These are phyloP conservation scores for Dichetophora obliterata DNA, from an alignment of 2,888 invertebrate genomes.

Conservation along the genomic window DNA sequence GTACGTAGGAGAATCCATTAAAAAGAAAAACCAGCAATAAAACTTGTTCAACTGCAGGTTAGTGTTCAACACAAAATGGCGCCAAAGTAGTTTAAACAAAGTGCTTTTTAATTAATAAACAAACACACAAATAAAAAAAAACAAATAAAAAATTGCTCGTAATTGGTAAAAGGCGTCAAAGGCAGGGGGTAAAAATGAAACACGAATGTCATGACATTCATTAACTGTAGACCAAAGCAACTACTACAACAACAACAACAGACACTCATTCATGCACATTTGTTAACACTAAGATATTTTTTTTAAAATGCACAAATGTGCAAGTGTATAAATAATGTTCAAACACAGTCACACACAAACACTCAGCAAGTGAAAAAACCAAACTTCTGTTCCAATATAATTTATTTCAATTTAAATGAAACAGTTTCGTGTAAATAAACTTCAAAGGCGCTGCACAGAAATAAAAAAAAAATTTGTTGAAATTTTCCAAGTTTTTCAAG, in stretches of 20 bases:
- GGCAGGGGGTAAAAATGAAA: too few relatives aligned
- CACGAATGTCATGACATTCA: too few relatives aligned
- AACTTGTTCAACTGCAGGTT: not conserved
- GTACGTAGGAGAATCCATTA: not conserved
- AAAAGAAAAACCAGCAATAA: not conserved
- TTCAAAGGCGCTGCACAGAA: not conserved
- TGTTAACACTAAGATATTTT: not conserved
- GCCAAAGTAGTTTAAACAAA: not conserved
- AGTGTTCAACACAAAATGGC: not conserved
- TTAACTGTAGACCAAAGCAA: too few relatives aligned
- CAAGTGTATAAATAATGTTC: not conserved
- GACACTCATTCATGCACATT: too few relatives aligned
- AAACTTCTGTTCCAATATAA: slow-evolving; percentile 21
- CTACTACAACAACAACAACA: too few relatives aligned
- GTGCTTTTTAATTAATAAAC: not conserved
- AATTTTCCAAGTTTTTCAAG: slow-evolving; percentile 2
- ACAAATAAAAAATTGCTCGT: not conserved
- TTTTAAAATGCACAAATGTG: not conserved
- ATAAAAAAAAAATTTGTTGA: not conserved
- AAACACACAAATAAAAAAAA: not conserved
- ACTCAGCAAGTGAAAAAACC: not conserved
- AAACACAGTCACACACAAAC: not conserved
- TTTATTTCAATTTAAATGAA: slow-evolving; percentile 35
- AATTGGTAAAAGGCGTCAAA: not conserved
- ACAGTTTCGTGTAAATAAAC: slow-evolving; percentile 34